Evolutionary conservation across 2,797 vertebrate genomes (phyloP).

Genomic region (Clarias platycephalus): DNA sequence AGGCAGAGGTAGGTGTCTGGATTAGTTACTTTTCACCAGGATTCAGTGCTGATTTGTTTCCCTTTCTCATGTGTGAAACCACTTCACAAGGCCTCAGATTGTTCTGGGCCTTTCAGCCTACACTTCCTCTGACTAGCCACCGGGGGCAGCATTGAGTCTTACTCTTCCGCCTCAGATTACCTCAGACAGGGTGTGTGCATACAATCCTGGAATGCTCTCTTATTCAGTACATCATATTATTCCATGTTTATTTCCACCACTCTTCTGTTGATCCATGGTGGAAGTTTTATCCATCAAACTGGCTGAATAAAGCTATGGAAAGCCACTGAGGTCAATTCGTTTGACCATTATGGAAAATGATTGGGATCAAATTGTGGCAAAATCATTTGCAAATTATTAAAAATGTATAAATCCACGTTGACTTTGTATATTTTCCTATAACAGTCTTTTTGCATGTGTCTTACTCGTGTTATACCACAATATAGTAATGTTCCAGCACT

Average conservation of each 20-base stretch:
- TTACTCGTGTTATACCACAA: background rate
- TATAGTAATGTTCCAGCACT: background rate
- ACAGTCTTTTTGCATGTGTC: background rate
- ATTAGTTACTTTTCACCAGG: slow-evolving; percentile 24
- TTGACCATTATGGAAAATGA: background rate
- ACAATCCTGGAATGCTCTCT: background rate
- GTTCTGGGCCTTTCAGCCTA: background rate
- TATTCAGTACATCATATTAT: background rate
- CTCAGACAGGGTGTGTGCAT: background rate
- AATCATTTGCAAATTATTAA: too few relatives aligned
- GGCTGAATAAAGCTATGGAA: background rate
- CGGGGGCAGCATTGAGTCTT: background rate
- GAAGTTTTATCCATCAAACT: background rate
- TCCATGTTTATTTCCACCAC: background rate
- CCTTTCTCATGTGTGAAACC: background rate
- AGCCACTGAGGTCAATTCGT: background rate
- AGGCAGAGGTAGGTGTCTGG: slow-evolving; percentile 2
- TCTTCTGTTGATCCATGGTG: background rate
- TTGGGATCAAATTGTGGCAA: background rate
- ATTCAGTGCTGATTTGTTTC: slow-evolving; percentile 30
- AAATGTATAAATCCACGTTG: background rate
- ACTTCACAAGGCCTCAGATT: background rate
- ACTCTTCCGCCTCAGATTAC: background rate
- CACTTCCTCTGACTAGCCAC: background rate
- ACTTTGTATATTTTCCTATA: background rate